Base-by-base conservation (phyloP, 2,113 vertebrate species). In the Macroglossus sobrinus region DNA sequence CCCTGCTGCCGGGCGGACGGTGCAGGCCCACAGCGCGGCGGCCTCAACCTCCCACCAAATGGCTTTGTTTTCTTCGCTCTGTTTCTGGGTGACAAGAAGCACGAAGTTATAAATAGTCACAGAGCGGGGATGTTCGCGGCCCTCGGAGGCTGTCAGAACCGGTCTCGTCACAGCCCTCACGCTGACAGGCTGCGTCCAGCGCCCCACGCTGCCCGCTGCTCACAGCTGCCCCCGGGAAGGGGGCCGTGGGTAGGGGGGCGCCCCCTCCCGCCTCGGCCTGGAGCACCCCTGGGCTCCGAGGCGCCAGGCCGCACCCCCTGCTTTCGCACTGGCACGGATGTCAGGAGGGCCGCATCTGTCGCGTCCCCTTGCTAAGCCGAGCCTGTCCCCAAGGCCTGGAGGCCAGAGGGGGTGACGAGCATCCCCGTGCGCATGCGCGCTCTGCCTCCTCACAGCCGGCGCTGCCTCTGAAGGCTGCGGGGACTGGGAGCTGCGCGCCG, bases 381-480 rank as follows among this genome's bases (percentile, higher is more conserved):
- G 55, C 55, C 38, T 5, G 35, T 68, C 11, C 47, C 72, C 30
- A 6, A 9, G 59, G 16, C 16, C 45, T 13, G 7, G 1, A 0
- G 50, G 50, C 47, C 47, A 5, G 26, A 19, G 8, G 0, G 15
- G 35, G 28, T 19, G 1, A 4, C 2, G 19, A 7, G 68, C 2
- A 1, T 28, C 11, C 57, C 47, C 1, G 14, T 7, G 45, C 3
- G 1, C 3, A 5, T 0, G 12, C 28, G 75, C 50, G 11, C 59
- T 22, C 3, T 1, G 3, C n/a, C n/a, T 7, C 0, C 94, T 24
- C 22, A 0, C 0, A 0, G 3, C 8, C 3, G 2, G 35, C 4
- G 13, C 50, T 35, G 43, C 30, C 2, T 43, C 30, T 0, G 7
- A 2, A 7, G 0, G 0, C 0, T n/a, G 7, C 3, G 8, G 3